These are phyloP conservation scores for Salvelinus alpinus DNA, from an alignment of 2,113 vertebrate species.

Conservation along the genomic window DNA sequence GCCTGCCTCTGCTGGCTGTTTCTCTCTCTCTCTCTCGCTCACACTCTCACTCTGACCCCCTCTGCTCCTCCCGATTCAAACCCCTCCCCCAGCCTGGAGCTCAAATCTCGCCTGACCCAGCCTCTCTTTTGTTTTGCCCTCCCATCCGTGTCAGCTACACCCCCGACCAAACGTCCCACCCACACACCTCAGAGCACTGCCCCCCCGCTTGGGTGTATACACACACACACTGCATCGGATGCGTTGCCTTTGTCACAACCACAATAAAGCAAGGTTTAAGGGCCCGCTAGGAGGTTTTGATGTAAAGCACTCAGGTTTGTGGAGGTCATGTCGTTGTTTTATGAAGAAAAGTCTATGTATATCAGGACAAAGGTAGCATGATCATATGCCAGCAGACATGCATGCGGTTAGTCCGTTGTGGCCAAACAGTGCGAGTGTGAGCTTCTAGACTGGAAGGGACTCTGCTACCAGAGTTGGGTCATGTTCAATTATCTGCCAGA, in stretches of 20 bases:
- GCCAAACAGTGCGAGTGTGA: neutral
- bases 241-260: no score
- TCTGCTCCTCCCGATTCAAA: constrained; percentile 35
- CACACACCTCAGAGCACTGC: no score
- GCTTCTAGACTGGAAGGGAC: neutral
- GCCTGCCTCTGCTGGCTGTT: neutral
- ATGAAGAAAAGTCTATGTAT: no score
- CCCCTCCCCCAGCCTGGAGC: constrained; percentile 28
- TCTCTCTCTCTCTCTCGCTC: neutral
- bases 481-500: neutral
- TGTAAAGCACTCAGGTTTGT: no score
- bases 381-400: no score
- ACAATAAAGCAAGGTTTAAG: no score
- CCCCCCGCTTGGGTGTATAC: no score
- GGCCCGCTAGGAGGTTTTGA: no score
- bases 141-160: constrained; percentile 21
- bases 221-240: no score
- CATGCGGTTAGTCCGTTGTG: neutral
- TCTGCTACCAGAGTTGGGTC: neutral
- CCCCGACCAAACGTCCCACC: no score
- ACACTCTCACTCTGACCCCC: neutral
- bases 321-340: no score
- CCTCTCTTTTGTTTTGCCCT: constrained; percentile 29
- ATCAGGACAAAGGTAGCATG: no score
- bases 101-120: constrained; percentile 1